Base-by-base conservation (phyloP, 2,797 vertebrate species). In the Brachyalestes nurse region DNA sequence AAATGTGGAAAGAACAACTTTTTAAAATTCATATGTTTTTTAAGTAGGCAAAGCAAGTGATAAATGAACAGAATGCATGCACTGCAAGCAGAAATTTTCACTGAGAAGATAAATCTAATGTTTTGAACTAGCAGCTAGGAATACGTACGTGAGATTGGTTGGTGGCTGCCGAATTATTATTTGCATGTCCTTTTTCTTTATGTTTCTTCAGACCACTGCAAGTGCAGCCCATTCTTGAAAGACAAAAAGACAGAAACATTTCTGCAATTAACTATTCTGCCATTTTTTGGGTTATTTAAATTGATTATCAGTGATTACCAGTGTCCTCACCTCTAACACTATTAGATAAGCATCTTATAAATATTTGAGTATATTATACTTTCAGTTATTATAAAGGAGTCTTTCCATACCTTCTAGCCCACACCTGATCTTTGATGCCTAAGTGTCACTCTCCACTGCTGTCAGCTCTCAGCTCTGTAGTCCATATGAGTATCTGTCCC, bases 211-310 rank as follows among this genome's bases (percentile, higher is more conserved):
- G 79, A 25, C 65, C 78, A 80, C 85, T 86, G 75, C 71, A 80
- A 40, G 53, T 62, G 75, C 79, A 76, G 72, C 84, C 86, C 86
- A 88, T 88, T 58, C 84, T 86, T 78, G 25, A 77, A 75, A 78
- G 1, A 70, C 13, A 69, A 23, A 74, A 34, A 55, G 10, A 49
- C 0, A 74, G 17, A 70, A 55, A 72, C 7, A 72, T 25, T 49
- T 51, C 34, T 21, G 17, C 17, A 40, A 65, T 38, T 10, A 64
- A 45, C 28, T 45, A 70, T 23, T 17, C 21, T 13, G 47, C 10
- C 12, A 10, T 12, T 49, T 49, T 67, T 10, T 65, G 1, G 1
- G 16, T 64, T 34, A 7, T 53, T 28, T 28, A 0, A 21, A 49
- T 0, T 12, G 66, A 53, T 13, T 51, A 38, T 0, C 16, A 47